A percentile compares a stretch with the other conserved stretches of the same genome.
Evolutionary conservation across 2,888 invertebrate species (phyloP).

Genomic region (Fabriciana adippe): DNA sequence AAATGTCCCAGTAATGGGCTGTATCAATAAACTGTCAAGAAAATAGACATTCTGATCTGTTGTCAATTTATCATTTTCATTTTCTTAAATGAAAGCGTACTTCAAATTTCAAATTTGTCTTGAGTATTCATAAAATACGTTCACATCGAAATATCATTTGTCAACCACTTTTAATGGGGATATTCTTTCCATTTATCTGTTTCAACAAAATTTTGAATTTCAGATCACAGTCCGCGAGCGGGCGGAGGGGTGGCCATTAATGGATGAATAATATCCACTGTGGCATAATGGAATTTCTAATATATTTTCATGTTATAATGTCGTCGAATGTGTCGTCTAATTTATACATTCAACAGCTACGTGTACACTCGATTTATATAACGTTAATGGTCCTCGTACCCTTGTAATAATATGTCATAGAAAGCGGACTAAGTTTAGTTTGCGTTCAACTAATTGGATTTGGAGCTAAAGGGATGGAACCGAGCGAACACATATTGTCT

Average conservation of each 20-base stretch:
- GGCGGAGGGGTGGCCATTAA: slow-evolving; percentile 54
- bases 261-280: slow-evolving; percentile 61
- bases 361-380: slow-evolving; percentile 10
- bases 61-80: slow-evolving; percentile 29
- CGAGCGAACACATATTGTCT: neutral
- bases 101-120: slow-evolving; percentile 27
- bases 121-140: slow-evolving; percentile 34
- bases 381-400: slow-evolving; percentile 18
- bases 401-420: slow-evolving; percentile 21
- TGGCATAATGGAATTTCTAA: slow-evolving; percentile 61
- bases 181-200: slow-evolving; percentile 65
- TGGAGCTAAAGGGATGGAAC: slow-evolving; percentile 4
- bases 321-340: slow-evolving; percentile 13
- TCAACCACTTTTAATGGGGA: slow-evolving; percentile 51
- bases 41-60: slow-evolving; percentile 12
- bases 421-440: slow-evolving; percentile 15
- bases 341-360: slow-evolving; percentile 16
- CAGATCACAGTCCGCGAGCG: slow-evolving; percentile 50
- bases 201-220: slow-evolving; percentile 65
- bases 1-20: neutral
- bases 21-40: neutral
- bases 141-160: slow-evolving; percentile 46
- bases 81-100: slow-evolving; percentile 28
- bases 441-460: slow-evolving; percentile 16
- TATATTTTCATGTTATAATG: slow-evolving; percentile 38